Evolutionary conservation across 92 coral and sea anemone species (phyloP), one percentile per base, ranked within the genome.

Genomic region (Zoanthus sansibaricus): DNA sequence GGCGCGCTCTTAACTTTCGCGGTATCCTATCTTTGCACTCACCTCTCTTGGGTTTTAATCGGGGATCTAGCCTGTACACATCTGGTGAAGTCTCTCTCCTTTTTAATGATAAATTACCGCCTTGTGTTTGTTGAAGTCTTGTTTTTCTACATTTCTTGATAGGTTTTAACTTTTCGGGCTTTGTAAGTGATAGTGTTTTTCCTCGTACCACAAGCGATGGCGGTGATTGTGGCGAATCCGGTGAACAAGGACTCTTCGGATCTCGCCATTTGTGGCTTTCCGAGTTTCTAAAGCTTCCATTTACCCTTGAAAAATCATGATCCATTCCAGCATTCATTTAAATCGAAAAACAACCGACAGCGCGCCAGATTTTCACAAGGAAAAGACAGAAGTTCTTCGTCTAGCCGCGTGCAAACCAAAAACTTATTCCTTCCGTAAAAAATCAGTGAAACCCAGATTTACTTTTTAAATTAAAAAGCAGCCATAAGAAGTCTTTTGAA

Each of bases 11-110:
- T 80, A 20, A 32, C 32, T 32, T n/a, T 46, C 62, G 55, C 85
- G 14, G 74, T 80, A 80, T 10, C 75, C 85, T 80, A 80, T 46
- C 85, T 64, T 25, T n/a, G 16, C 3, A 77, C 94, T 87, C 82
- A 94, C 98, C 98, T 64, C 98, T 88, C 88, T 93, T 94, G 20
- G 98, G 96, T 87, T 94, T 94, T 68, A 86, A 18, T 59, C 98
- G 90, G 49, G 94, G 90, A 58, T 94, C 98, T 51, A 84, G 83
- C 59, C 91, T 83, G 70, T 82, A 88, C 45, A 94, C 88, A 77
- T 93, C 98, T 6, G 98, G 98, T 14, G 98, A 94, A 17, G 98
- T 94, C 67, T 94, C 98, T 64, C 98, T 89, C 77, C 98, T 89
- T 82, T 94, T 94, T 42, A 94, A 82, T 54, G 94, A 75, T 25